Conservation (phyloP, 53 echinoderm and acorn worm species). For the Temnopleurus reevesii region DNA sequence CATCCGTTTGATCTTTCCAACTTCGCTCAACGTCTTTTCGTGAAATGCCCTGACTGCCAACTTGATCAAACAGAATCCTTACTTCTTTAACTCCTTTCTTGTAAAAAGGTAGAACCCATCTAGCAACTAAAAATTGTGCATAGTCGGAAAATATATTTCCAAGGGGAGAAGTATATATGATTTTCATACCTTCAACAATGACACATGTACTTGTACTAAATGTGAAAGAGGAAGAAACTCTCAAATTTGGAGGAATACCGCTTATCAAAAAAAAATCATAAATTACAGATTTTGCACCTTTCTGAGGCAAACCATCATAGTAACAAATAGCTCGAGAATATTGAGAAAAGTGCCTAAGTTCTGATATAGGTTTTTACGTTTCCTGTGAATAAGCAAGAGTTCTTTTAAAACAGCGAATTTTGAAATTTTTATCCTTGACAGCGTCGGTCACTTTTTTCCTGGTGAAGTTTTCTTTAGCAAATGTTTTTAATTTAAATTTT, state of each 20-base stretch:
- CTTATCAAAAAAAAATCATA: constrained; percentile 68
- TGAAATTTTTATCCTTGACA: constrained; percentile 69
- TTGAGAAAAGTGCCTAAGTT: constrained; percentile 63
- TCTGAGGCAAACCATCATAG: constrained; percentile 65
- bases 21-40: constrained; percentile 68
- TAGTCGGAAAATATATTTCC: constrained; percentile 61
- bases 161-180: constrained; percentile 64
- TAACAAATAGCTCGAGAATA: constrained; percentile 67
- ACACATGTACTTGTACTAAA: constrained; percentile 39
- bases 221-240: neutral
- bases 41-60: constrained; percentile 68
- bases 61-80: constrained; percentile 67
- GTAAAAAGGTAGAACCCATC: constrained; percentile 54
- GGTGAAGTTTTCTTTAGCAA: constrained; percentile 65
- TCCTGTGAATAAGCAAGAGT: constrained; percentile 51
- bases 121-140: constrained; percentile 39
- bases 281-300: constrained; percentile 66
- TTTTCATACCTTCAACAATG: constrained; percentile 76
- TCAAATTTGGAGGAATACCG: constrained; percentile 46
- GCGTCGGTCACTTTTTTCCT: constrained; percentile 61
- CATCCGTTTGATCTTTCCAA: constrained; percentile 51
- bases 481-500: constrained; percentile 62
- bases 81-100: constrained; percentile 57
- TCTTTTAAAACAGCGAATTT: constrained; percentile 67
- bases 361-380: constrained; percentile 46